These are phyloP conservation scores for Oreochromis spilurus DNA, from an alignment of 2,113 vertebrate species.

Conservation along the genomic window DNA sequence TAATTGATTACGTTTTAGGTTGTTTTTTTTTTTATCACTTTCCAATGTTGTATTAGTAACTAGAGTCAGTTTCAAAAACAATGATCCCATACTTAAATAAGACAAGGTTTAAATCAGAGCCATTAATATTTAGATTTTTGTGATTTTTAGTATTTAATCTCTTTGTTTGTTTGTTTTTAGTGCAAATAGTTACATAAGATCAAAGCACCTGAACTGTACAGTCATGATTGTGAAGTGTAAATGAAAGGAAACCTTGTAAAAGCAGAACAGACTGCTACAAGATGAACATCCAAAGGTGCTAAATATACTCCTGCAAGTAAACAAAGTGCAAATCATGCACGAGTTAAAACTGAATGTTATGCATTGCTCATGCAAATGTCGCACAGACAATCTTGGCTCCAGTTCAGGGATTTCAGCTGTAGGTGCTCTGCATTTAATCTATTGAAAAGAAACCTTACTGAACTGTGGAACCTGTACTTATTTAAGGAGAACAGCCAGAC, in stretches of 20 bases:
- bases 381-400: neutral
- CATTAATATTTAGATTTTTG: neutral
- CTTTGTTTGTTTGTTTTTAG: neutral
- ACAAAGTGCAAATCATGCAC: neutral
- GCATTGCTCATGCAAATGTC: neutral
- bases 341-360: neutral
- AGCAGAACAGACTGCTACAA: neutral
- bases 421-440: neutral
- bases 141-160: neutral
- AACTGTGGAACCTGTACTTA: neutral
- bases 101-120: neutral
- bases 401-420: neutral
- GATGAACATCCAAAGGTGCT: neutral
- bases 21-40: neutral
- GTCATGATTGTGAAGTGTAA: neutral
- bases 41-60: neutral
- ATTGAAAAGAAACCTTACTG: rapidly evolving
- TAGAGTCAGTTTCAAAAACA: neutral
- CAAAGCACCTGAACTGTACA: neutral
- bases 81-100: neutral
- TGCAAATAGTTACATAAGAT: neutral
- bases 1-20: neutral
- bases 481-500: neutral
- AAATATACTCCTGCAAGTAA: neutral
- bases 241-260: neutral